Evolutionary conservation across 2,797 vertebrate species (phyloP), one percentile per base, ranked within the genome.

Genomic region (Gadopsis bispinosus): DNA sequence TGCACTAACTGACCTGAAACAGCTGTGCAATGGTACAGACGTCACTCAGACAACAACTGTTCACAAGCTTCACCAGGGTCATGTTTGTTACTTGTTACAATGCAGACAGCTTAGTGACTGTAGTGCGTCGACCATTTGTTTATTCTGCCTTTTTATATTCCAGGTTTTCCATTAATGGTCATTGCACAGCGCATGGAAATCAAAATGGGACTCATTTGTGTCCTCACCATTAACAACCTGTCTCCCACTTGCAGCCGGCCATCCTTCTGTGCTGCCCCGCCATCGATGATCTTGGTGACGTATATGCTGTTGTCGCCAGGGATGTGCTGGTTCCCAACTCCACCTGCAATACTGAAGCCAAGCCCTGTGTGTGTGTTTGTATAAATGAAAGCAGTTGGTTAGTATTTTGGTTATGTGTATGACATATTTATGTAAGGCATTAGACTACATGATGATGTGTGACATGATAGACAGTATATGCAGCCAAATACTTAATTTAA

Each of bases 221-320:
- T 39, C 79, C 94, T 94, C 78, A 98, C 98, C 97, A 99, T 98
- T 70, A 99, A 93, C 43, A 99, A 93, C 83, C 98, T 95, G 91
- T 99, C 98, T 88, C 98, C 98, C 73, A 99, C 96, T 89, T 99
- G 97, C 76, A 99, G 92, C 64, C 96, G 94, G 7, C 96, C 91
- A 76, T 99, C 98, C 89, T 98, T 99, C 83, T 97, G 97, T 0
- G 98, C 98, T 58, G 98, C 98, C 62, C 98, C 98, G 0, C 98
- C 97, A 53, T 99, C 98, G 43, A 99, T 99, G 80, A 99, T 97
- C 93, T 99, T 99, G 66, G 98, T 99, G 80, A 99, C 97, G 71
- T 98, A 99, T 88, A 99, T 99, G 90, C 97, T 99, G 93, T 99
- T 99, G 95, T 99, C 98, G 48, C 98, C 97, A 0, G 98, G 97